Conservation (phyloP, 2,113 vertebrate species). For the Phyllopteryx taeniolatus region DNA sequence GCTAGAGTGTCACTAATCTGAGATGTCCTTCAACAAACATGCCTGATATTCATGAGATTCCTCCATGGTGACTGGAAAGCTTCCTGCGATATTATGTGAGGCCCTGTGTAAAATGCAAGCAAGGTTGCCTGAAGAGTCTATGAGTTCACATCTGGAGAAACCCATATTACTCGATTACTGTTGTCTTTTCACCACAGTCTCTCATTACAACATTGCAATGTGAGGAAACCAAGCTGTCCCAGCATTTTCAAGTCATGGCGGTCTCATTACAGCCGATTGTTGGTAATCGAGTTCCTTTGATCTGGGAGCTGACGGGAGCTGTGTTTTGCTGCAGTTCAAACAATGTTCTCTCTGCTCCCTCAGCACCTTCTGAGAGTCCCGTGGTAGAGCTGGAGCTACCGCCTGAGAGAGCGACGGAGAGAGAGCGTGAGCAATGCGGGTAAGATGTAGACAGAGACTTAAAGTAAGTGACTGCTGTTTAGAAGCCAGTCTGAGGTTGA, state of each 20-base stretch:
- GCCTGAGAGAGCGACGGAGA: not conserved
- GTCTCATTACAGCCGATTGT: slow-evolving; percentile 69
- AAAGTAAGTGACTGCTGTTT: too few species aligned
- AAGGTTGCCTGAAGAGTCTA: not conserved
- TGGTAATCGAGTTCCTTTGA: slow-evolving; percentile 69
- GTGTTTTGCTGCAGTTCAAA: slow-evolving; percentile 61
- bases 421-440: not conserved
- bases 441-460: too few species aligned
- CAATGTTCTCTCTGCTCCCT: slow-evolving; percentile 47
- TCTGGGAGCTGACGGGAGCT: slow-evolving; percentile 58
- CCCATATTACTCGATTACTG: slow-evolving; percentile 67
- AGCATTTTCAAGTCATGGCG: slow-evolving; percentile 49
- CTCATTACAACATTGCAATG: slow-evolving; percentile 44
- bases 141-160: slow-evolving; percentile 53
- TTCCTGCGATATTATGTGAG: not conserved
- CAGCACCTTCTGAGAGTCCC: slow-evolving; percentile 57
- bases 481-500: too few species aligned
- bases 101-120: not conserved
- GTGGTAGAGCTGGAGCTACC: slow-evolving; percentile 37
- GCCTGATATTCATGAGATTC: not conserved
- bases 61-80: not conserved
- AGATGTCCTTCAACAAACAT: not conserved
- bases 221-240: slow-evolving; percentile 39
- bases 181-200: slow-evolving; percentile 56
- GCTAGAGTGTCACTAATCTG: not conserved